Base-by-base conservation (phyloP, 2,888 invertebrate genomes). In the Capitulum mitella region DNA sequence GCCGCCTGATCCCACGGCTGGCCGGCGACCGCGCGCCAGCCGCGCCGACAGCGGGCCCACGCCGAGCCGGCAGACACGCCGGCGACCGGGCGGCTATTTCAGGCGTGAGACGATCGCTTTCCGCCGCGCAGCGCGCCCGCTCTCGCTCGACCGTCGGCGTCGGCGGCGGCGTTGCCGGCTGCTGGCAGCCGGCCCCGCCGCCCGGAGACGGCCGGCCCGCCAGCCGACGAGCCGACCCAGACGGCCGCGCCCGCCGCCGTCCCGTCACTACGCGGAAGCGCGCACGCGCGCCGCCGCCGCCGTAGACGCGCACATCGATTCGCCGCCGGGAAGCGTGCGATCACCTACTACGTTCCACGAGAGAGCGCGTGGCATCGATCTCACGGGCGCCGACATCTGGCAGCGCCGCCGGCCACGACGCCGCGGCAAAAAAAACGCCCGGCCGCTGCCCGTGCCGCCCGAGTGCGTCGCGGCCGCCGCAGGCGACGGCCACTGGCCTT, bases 351-450 rank as follows among this genome's bases (percentile, higher is more conserved):
- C 70, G 37, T 29, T 14, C 40, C 40, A 40, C 70, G 70, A 37
- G 37, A 37, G 64, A 58, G 26, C 58, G 58, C 70, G 70, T 40
- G 40, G 29, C 70, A 64, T 64, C 64, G 64, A 64, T 64, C 34
- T 34, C 14, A 0, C 51, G 51, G 5, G 22, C 64, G 34, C 32
- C 12, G 6, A 58, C 51, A 10, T n/a, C 29, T 10, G 61, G 10
- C 61, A 14, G 61, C 10, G 37, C 19, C 6, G 22, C 3, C 22
- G 5, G 37, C 2, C 32, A 16, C 61, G 32, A n/a, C 58, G 37
- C 3, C 40, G 37, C 12, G 37, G 22, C 26, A 40, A 34, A 70
- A 40, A 37, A 40, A 19, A 2, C 10, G 19, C 64, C 16, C n/a
- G 8, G 70, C 37, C 29, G 22, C 70, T 40, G 70, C 8, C 26